Conservation (phyloP, 1,140 invertebrate genomes). For the Adoxophyes honmai region DNA sequence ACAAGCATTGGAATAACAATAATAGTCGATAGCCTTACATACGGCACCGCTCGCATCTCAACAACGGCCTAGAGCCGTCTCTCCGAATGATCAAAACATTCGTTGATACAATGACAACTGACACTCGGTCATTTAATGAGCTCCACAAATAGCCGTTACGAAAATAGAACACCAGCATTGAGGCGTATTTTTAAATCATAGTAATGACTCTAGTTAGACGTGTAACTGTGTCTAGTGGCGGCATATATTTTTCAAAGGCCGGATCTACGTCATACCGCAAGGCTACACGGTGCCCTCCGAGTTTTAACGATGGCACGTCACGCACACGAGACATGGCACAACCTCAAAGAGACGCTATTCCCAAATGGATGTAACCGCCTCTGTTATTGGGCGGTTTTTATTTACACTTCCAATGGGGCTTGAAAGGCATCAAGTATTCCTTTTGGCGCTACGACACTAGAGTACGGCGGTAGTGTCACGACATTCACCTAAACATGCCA, state of each 20-base stretch:
- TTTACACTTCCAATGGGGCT: background rate
- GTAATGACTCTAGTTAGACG: slow-evolving; percentile 13
- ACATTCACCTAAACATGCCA: no score
- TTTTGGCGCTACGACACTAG: background rate
- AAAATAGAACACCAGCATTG: slow-evolving; percentile 13
- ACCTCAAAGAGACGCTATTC: background rate
- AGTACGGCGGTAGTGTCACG: no score
- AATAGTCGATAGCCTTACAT: background rate
- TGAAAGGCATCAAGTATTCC: background rate
- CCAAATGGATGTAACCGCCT: background rate
- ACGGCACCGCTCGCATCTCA: background rate
- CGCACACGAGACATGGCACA: background rate
- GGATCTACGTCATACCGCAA: slow-evolving; percentile 6
- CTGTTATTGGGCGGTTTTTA: background rate
- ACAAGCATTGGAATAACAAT: background rate
- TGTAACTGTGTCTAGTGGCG: slow-evolving; percentile 2
- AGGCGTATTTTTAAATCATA: slow-evolving; percentile 8
- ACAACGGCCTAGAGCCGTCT: background rate
- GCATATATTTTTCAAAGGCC: slow-evolving; percentile 3
- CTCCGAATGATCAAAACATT: background rate
- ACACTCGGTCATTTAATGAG: background rate
- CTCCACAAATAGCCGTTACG: background rate
- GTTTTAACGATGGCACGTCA: slow-evolving; percentile 1
- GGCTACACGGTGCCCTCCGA: slow-evolving; percentile 10
- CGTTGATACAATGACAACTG: slow-evolving; percentile 3